Evolutionary conservation across 1,140 invertebrate species (phyloP).

Genomic region (Solenopsis fugax): DNA sequence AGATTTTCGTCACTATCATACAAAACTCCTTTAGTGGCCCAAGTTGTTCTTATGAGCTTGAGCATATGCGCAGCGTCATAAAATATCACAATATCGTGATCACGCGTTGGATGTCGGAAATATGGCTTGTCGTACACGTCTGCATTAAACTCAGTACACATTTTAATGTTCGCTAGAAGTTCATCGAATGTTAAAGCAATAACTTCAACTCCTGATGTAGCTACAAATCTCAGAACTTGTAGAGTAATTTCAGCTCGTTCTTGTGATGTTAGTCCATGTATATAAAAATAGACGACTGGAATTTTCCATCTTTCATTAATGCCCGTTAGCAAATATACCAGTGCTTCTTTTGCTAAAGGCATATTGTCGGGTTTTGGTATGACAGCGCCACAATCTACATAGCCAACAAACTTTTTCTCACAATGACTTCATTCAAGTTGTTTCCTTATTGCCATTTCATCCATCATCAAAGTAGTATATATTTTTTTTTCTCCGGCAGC

Average conservation of each 20-base stretch:
- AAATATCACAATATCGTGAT: conserved; percentile 7
- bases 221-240: background rate
- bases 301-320: conserved; percentile 13
- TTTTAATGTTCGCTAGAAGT: too few relatives aligned
- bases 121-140: background rate
- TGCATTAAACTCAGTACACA: background rate
- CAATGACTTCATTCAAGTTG: conserved; percentile 51
- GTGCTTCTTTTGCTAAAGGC: conserved; percentile 5
- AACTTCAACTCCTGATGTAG: background rate
- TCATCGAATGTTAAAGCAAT: too few relatives aligned
- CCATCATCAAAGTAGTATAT: conserved; percentile 52
- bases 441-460: conserved; percentile 73
- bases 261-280: conserved; percentile 6
- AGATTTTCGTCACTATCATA: background rate
- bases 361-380: too few relatives aligned
- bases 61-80: background rate
- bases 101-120: conserved; percentile 2
- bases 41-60: conserved; percentile 6
- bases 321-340: conserved; percentile 32
- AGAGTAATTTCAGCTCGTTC: conserved; percentile 6
- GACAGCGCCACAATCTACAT: too few relatives aligned
- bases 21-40: background rate
- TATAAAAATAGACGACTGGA: background rate
- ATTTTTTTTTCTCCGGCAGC: conserved; percentile 37
- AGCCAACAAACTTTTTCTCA: conserved; percentile 63